These are phyloP conservation scores for Drosophila rubida DNA, from an alignment of 2,888 invertebrate species.

Conservation along the genomic window DNA sequence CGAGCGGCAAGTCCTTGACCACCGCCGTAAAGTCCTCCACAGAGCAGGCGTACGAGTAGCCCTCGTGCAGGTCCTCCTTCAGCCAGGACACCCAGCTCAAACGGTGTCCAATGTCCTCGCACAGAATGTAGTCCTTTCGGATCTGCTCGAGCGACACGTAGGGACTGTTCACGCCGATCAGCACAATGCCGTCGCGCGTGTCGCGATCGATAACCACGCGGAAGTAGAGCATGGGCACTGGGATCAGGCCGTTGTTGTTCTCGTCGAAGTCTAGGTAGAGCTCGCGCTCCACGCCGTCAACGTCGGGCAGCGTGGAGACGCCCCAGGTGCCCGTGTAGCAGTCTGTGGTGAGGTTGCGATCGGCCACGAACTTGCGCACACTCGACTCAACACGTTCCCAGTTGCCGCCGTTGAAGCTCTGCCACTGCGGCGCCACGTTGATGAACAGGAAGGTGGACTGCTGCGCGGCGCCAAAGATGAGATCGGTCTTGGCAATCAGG, in stretches of 20 bases:
- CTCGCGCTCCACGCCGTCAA: slow-evolving; percentile 76
- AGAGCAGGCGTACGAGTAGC: slow-evolving; percentile 79
- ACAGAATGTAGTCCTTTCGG: slow-evolving; percentile 70
- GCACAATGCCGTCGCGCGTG: slow-evolving; percentile 85
- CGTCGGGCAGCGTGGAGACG: slow-evolving; percentile 86
- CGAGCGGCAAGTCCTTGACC: slow-evolving; percentile 72
- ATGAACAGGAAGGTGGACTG: slow-evolving; percentile 86
- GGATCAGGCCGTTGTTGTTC: slow-evolving; percentile 83
- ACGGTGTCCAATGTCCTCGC: slow-evolving; percentile 74
- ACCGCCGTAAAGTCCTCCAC: slow-evolving; percentile 74
- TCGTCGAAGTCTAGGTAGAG: slow-evolving; percentile 83
- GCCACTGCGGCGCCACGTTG: slow-evolving; percentile 87
- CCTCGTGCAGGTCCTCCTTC: slow-evolving; percentile 70
- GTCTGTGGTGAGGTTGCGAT: slow-evolving; percentile 80
- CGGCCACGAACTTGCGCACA: slow-evolving; percentile 85
- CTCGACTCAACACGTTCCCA: slow-evolving; percentile 86
- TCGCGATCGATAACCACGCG: slow-evolving; percentile 86
- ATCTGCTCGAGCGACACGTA: slow-evolving; percentile 75
- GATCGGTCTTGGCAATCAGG: slow-evolving; percentile 86
- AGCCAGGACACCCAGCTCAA: slow-evolving; percentile 77
- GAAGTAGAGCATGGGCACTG: slow-evolving; percentile 86
- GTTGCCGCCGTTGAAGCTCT: slow-evolving; percentile 87
- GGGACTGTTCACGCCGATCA: slow-evolving; percentile 86
- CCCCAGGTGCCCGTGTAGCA: slow-evolving; percentile 87
- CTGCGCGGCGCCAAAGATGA: slow-evolving; percentile 85